phyloP scores from a whole-genome alignment of 2,113 vertebrate genomes.

The Chauna torquata region DNA sequence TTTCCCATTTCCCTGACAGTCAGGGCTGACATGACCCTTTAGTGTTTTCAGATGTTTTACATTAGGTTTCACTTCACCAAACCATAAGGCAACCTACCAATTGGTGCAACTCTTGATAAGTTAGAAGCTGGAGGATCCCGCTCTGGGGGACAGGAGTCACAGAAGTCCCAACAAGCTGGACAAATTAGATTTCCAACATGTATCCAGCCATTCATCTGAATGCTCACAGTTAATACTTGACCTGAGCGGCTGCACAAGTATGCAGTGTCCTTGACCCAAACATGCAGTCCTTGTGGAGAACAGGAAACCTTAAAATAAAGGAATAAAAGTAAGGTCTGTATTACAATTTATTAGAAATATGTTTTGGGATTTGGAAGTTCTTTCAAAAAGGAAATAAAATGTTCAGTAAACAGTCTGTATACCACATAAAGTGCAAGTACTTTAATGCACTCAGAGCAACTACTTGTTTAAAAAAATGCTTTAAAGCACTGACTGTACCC shows the following conservation, averaged over 20 bases:
- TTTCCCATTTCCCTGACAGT: not conserved
- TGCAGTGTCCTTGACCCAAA: slow-evolving; percentile 84
- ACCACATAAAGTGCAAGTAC: not conserved
- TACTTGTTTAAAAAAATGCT: not conserved
- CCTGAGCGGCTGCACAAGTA: slow-evolving; percentile 83
- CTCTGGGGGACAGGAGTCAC: slow-evolving; percentile 86
- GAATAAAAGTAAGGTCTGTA: not conserved
- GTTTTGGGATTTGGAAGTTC: not conserved
- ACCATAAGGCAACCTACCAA: slow-evolving; percentile 78
- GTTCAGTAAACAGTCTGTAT: not conserved
- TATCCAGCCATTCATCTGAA: slow-evolving; percentile 87
- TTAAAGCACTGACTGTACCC: not conserved
- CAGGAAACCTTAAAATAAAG: slow-evolving; percentile 82
- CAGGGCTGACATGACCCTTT: not conserved
- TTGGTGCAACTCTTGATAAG: slow-evolving; percentile 76
- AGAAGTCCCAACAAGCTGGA: slow-evolving; percentile 88
- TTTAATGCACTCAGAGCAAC: not conserved
- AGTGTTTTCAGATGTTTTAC: not conserved
- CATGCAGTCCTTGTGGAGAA: slow-evolving; percentile 81
- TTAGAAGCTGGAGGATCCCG: slow-evolving; percentile 83
- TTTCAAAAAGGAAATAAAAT: not conserved
- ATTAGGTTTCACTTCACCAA: not conserved
- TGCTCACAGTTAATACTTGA: slow-evolving; percentile 86
- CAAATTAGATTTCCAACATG: slow-evolving; percentile 91
- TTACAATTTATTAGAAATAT: not conserved